phyloP scores from a whole-genome alignment of 2,888 invertebrate genomes.

The Mystacides longicornis region DNA sequence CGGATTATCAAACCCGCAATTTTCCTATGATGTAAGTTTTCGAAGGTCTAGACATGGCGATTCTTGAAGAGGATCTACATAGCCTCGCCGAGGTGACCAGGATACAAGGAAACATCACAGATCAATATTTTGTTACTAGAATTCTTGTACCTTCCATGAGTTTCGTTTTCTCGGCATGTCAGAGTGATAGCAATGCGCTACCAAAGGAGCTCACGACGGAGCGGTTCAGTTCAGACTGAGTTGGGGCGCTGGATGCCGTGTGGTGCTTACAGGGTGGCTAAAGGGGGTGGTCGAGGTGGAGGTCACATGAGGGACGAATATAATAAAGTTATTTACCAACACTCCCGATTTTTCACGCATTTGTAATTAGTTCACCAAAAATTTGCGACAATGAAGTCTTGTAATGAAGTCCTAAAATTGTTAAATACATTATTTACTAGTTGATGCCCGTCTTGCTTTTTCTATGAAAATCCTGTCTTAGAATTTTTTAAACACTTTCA shows the following conservation, averaged over 20 bases:
- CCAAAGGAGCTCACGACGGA: conserved; percentile 5
- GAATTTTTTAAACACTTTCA: no score
- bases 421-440: no score
- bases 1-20: conserved; percentile 10
- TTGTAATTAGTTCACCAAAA: no score
- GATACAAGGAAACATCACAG: conserved; percentile 11
- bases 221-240: conserved; percentile 15
- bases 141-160: conserved; percentile 16
- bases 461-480: no score
- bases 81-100: conserved; percentile 9
- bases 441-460: no score
- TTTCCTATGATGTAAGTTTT: conserved; percentile 13
- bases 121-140: conserved; percentile 9
- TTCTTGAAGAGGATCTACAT: conserved; percentile 13
- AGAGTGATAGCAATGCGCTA: not conserved
- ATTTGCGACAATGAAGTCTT: no score
- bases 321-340: not conserved
- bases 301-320: not conserved
- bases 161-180: conserved; percentile 11
- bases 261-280: not conserved
- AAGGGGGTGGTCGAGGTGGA: conserved; percentile 1
- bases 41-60: conserved; percentile 17
- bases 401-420: no score
- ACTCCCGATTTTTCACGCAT: no score
- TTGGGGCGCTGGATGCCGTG: not conserved